These are phyloP conservation scores for Gasterosteus aculeatus DNA, from an alignment of 2,113 vertebrate genomes.

Conservation along the genomic window DNA sequence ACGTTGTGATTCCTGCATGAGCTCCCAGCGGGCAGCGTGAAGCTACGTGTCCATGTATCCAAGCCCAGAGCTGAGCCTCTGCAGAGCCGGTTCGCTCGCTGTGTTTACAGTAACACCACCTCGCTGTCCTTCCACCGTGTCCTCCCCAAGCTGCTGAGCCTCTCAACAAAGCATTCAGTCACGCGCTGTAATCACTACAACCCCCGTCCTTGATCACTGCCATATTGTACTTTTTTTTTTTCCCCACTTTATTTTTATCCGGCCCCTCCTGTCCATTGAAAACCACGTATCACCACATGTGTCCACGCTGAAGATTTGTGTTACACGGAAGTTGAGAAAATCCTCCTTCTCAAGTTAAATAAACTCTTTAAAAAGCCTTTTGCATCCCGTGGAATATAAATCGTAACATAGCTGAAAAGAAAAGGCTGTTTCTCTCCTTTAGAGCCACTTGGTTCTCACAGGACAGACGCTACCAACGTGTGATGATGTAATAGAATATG, in stretches of 20 bases:
- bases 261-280: not conserved
- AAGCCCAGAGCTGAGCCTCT: too few species aligned
- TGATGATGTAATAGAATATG: not conserved
- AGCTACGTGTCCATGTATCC: not conserved
- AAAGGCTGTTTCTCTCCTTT: not conserved
- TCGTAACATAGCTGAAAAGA: not conserved
- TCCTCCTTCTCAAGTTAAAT: not conserved
- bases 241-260: not conserved
- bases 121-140: not conserved
- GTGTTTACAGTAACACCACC: slow-evolving; percentile 1
- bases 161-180: not conserved
- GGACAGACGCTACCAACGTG: not conserved
- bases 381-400: not conserved
- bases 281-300: not conserved
- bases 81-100: not conserved
- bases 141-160: not conserved
- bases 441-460: not conserved
- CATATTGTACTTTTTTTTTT: not conserved
- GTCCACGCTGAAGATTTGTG: too few species aligned
- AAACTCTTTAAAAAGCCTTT: not conserved
- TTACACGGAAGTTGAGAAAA: not conserved
- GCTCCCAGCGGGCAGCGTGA: not conserved
- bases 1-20: not conserved
- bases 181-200: not conserved
- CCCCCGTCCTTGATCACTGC: not conserved